Base-by-base conservation (phyloP, 1,140 invertebrate genomes). In the Drosophila insularis region DNA sequence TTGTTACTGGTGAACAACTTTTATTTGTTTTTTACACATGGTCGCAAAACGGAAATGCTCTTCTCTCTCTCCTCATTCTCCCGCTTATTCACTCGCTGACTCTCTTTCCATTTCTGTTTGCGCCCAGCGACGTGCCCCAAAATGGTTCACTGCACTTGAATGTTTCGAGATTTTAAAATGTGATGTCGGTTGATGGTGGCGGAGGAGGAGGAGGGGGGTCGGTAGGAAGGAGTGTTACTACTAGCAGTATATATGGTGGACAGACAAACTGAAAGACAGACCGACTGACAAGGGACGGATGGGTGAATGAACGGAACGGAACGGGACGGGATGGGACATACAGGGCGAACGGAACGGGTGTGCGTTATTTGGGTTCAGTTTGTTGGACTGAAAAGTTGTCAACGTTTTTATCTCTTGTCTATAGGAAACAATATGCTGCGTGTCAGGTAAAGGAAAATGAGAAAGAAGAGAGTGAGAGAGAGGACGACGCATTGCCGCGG, bases 101-200 rank as follows among this genome's bases (percentile, higher is more conserved):
- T 46, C 53, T 39, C 68, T 68, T 74, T 68, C 64, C 71, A 75
- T 58, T 68, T 75, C 27, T 75, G 64, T 73, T 69, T 71, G 66
- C 43, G 66, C 43, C 63, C 62, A 37, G 43, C 62, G 32, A 50
- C 82, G 78, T 69, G 82, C 81, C 84, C 79, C 74, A 82, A 87
- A 87, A 87, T 87, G 82, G 84, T 86, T 86, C 79, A 86, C 75
- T 87, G 82, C 82, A 86, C 82, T 87, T 87, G 75, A 86, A 85
- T 85, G 76, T 77, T 43, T 21, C 43, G 43, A 50, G 43, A 50
- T 50, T 50, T 46, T 46, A 46, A 46, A 46, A 46, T 46, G 43
- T 14, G 43, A 8, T 19, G 43, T 10, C 10, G 11, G 32, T 10
- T 21, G 8, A 6, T 10, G 43, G 43, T 1, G 10, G 1, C 3